phyloP scores from a whole-genome alignment of 2,113 vertebrate genomes.

The Xenopus tropicalis region DNA sequence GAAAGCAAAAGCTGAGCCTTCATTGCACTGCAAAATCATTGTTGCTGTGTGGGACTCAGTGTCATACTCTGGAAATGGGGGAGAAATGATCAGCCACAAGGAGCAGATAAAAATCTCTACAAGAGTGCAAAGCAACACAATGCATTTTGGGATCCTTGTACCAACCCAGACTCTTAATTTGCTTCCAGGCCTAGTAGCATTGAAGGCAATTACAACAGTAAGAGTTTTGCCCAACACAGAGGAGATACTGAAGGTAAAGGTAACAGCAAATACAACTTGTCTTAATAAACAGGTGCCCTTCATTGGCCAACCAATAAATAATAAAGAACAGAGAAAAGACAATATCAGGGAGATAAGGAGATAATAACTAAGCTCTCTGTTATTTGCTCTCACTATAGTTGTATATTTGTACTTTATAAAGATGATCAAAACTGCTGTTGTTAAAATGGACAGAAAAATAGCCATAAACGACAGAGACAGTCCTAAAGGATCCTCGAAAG shows the following conservation, averaged over 20 bases:
- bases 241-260: conserved; percentile 51
- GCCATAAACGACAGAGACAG: background rate
- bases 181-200: background rate
- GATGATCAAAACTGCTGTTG: conserved; percentile 55
- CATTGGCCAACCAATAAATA: background rate
- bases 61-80: background rate
- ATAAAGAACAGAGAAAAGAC: background rate
- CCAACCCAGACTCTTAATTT: conserved; percentile 55
- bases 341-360: background rate
- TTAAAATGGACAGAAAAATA: conserved; percentile 60
- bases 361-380: background rate
- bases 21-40: background rate
- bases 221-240: conserved; percentile 14
- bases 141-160: conserved; percentile 49
- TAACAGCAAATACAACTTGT: conserved; percentile 64
- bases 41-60: background rate
- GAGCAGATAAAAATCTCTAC: conserved; percentile 2
- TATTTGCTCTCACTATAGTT: conserved; percentile 8
- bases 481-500: background rate
- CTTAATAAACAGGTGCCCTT: conserved; percentile 52
- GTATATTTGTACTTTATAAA: conserved; percentile 54
- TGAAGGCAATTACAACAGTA: background rate
- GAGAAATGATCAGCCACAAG: background rate
- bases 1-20: background rate
- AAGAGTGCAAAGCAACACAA: conserved; percentile 62